Evolutionary conservation across 1,140 invertebrate genomes (phyloP), one percentile per base, ranked within the genome.

Genomic region (Whitmania pigra): DNA sequence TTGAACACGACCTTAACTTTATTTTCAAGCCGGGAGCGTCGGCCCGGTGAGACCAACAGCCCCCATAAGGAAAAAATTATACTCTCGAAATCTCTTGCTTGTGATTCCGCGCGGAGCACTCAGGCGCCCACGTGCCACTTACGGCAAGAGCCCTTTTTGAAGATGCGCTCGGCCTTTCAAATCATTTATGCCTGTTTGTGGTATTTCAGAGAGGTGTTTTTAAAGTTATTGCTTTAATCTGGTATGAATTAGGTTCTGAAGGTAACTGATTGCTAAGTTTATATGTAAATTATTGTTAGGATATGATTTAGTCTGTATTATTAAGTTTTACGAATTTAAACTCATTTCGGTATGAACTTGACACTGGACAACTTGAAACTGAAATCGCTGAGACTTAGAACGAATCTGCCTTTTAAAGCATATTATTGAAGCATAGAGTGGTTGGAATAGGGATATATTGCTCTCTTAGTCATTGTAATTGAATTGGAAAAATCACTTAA

Each of bases 11-110:
- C 4, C 53, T 70, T 40, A 70, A n/a, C 27, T 70, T 70, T 54
- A 25, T 40, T 72, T 67, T 20, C 1, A 31, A 15, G 25, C 31
- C 55, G 73, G 73, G 43, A 53, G 29, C 73, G 49, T 55, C 54
- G 63, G 53, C 54, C 31, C 40, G 67, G 17, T 54, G 67, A 71
- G 20, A 53, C 73, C 69, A 71, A 66, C 73, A 66, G 73, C 73
- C 73, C 49, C 73, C 25, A 27, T 15, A 49, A 27, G 18, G 29
- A 13, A 73, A 67, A 73, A 73, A 73, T 73, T 73, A 71, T 27
- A 57, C 73, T 69, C 71, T 68, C 73, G 69, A 73, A 73, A 73
- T 73, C 73, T 73, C 73, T 73, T 73, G 73, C 68, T 73, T 36
- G 73, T 68, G 73, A 73, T 73, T 73, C 73, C 69, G 69, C 73